phyloP scores from a whole-genome alignment of 2,113 vertebrate genomes.

The Leptodactylus fuscus region DNA sequence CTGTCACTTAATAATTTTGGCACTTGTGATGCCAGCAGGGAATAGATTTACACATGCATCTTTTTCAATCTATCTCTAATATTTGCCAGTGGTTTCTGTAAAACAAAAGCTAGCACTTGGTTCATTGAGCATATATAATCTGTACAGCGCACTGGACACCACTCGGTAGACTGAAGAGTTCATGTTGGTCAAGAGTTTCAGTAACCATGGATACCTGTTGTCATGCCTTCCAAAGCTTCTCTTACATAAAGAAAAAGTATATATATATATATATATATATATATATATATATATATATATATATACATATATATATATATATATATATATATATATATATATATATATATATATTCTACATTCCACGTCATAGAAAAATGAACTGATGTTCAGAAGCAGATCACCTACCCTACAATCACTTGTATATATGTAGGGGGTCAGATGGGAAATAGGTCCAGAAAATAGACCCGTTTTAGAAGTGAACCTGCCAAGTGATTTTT shows the following conservation, averaged over 20 bases:
- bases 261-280: too few relatives aligned
- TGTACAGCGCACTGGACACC: not conserved
- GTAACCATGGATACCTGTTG: conserved; percentile 50
- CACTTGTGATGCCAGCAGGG: too few relatives aligned
- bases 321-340: too few relatives aligned
- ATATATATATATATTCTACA: too few relatives aligned
- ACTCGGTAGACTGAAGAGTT: not conserved
- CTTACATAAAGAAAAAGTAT: not conserved
- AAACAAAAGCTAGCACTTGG: not conserved
- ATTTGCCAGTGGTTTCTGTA: not conserved
- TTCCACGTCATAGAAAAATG: not conserved
- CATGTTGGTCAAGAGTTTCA: conserved; percentile 40
- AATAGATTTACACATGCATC: too few relatives aligned
- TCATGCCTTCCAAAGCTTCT: conserved; percentile 42
- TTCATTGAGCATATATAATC: not conserved
- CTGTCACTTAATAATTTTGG: too few relatives aligned
- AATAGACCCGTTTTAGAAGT: not conserved
- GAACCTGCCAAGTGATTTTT: too few relatives aligned
- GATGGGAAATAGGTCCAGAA: not conserved
- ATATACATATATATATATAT: too few relatives aligned
- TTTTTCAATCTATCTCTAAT: not conserved
- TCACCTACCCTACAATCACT: not conserved
- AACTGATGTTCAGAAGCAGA: not conserved
- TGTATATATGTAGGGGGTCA: not conserved
- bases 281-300: too few relatives aligned